These are phyloP conservation scores for Spea hammondii DNA, from an alignment of 2,797 vertebrate genomes.

Conservation along the genomic window DNA sequence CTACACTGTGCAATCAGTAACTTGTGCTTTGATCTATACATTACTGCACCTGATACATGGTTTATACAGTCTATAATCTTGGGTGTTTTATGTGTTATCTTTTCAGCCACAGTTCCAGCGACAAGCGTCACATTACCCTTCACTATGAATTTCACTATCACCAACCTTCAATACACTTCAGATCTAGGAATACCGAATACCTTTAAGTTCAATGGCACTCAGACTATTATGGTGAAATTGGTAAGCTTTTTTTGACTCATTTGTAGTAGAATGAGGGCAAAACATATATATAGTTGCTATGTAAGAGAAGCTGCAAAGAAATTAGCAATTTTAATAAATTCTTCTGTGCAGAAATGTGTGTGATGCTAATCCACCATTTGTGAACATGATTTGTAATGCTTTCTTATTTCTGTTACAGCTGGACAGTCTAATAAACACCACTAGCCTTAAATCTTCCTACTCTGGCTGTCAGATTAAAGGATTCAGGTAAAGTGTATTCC, in stretches of 20 bases:
- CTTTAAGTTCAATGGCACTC: slow-evolving; percentile 45
- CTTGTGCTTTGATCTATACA: too few species aligned
- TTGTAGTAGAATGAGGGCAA: too few species aligned
- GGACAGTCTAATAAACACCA: slow-evolving; percentile 54
- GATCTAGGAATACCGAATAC: slow-evolving; percentile 54
- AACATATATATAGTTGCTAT: too few species aligned
- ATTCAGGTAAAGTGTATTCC: not conserved
- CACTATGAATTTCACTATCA: slow-evolving; percentile 61
- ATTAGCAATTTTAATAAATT: too few species aligned
- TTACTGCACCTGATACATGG: too few species aligned
- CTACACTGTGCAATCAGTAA: too few species aligned
- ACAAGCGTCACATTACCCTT: slow-evolving; percentile 19
- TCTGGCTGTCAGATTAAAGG: slow-evolving; percentile 11
- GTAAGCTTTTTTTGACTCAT: slow-evolving; percentile 45
- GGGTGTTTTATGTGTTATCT: not conserved
- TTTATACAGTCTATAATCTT: too few species aligned
- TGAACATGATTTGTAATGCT: not conserved
- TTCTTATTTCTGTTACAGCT: not conserved
- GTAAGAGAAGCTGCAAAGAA: too few species aligned
- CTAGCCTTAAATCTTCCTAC: slow-evolving; percentile 56
- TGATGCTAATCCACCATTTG: too few species aligned
- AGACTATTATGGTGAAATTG: slow-evolving; percentile 41
- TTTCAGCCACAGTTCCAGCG: not conserved
- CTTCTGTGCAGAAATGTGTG: too few species aligned
- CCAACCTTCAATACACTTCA: slow-evolving; percentile 53